Evolutionary conservation across 1,140 invertebrate genomes (phyloP).

Genomic region (Psilanteris sp.): DNA sequence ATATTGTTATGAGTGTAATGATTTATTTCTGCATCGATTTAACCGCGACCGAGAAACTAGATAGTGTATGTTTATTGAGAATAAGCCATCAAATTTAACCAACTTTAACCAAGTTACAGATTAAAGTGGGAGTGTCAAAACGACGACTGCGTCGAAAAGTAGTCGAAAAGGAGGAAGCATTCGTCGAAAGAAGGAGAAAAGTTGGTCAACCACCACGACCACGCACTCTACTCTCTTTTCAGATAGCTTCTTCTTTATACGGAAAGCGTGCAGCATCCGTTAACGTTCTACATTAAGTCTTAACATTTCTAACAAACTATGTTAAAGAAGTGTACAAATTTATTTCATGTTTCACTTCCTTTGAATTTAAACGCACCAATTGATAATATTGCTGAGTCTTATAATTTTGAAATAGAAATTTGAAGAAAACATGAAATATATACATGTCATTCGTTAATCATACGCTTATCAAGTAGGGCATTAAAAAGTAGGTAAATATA

Average conservation of each 20-base stretch:
- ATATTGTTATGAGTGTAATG: constrained; percentile 10
- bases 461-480: constrained; percentile 42
- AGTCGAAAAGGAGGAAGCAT: constrained; percentile 62
- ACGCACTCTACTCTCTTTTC: constrained; percentile 53
- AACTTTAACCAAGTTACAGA: constrained; percentile 19
- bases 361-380: constrained; percentile 12
- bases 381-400: constrained; percentile 4
- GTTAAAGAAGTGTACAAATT: constrained; percentile 32
- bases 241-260: constrained; percentile 59
- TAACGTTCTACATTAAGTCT: constrained; percentile 55
- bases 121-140: constrained; percentile 17
- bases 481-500: constrained; percentile 39
- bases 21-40: constrained; percentile 40
- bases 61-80: constrained; percentile 27
- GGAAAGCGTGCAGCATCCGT: constrained; percentile 61
- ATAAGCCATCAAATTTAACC: constrained; percentile 55
- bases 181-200: constrained; percentile 47
- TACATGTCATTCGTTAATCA: constrained; percentile 21
- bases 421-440: constrained; percentile 17
- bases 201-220: constrained; percentile 56
- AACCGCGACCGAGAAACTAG: constrained; percentile 64
- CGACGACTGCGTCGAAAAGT: constrained; percentile 26
- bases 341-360: constrained; percentile 43
- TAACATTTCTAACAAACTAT: constrained; percentile 41
- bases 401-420: constrained; percentile 49